Evolutionary conservation across 1,140 invertebrate species (phyloP).

Genomic region (Saccostrea glomerata): DNA sequence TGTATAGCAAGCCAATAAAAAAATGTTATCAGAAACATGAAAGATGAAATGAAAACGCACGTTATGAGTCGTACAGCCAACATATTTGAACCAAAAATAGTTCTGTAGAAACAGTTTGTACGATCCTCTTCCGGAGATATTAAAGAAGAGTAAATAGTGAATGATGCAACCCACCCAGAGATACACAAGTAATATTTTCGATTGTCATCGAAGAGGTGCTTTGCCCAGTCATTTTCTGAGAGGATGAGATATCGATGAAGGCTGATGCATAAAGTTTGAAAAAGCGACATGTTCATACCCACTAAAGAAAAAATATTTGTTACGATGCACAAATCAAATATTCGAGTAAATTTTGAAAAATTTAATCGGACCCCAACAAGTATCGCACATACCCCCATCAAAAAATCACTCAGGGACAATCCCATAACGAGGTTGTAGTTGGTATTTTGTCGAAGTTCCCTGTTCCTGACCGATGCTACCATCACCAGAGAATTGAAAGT

Average conservation of each 20-base stretch:
- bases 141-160: neutral
- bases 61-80: neutral
- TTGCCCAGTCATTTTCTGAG: neutral
- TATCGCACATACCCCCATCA: neutral
- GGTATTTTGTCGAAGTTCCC: neutral
- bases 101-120: neutral
- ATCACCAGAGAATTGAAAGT: neutral
- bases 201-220: neutral
- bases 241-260: constrained; percentile 1
- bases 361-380: neutral
- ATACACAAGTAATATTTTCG: neutral
- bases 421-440: constrained; percentile 23
- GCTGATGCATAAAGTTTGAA: neutral
- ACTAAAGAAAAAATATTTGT: neutral
- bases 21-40: neutral
- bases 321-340: neutral
- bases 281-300: neutral
- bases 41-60: neutral
- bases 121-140: neutral
- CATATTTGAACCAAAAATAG: neutral
- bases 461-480: neutral
- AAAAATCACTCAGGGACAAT: neutral
- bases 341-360: neutral
- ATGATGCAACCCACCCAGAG: neutral
- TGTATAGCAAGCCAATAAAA: neutral